These are phyloP conservation scores for Tauraco erythrolophus DNA, from an alignment of 2,113 vertebrate species.

Conservation along the genomic window DNA sequence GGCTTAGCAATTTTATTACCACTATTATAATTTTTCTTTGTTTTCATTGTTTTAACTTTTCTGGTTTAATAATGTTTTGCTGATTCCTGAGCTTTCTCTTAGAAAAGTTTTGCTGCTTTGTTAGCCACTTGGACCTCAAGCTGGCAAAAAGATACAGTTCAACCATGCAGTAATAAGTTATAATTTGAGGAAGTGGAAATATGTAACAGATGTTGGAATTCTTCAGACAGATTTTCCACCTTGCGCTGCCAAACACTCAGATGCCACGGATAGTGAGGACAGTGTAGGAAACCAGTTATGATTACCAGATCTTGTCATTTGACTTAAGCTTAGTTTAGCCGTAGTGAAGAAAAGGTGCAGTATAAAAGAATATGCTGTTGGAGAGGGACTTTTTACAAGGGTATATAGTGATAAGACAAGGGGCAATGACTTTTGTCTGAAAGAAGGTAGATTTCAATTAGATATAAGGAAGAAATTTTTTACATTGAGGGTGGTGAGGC, in stretches of 20 bases:
- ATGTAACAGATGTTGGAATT: constrained; percentile 67
- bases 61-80: neutral
- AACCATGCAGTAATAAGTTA: constrained; percentile 46
- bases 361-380: neutral
- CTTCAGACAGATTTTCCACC: constrained; percentile 59
- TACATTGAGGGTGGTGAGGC: too few species aligned
- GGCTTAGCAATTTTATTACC: neutral
- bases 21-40: neutral
- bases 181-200: constrained; percentile 71
- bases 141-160: constrained; percentile 37
- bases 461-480: too few species aligned
- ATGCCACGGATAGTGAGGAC: constrained; percentile 57
- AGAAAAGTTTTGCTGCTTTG: neutral
- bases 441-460: too few species aligned
- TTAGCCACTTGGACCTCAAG: constrained; percentile 29
- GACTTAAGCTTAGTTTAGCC: neutral
- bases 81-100: neutral
- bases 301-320: constrained; percentile 10
- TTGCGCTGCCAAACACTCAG: constrained; percentile 5
- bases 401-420: too few species aligned
- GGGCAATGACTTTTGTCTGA: too few species aligned
- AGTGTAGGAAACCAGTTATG: constrained; percentile 2
- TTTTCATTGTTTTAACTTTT: neutral
- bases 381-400: too few species aligned
- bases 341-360: neutral